phyloP scores from a whole-genome alignment of 2,797 vertebrate genomes.

The Sebastes taczanowskii region DNA sequence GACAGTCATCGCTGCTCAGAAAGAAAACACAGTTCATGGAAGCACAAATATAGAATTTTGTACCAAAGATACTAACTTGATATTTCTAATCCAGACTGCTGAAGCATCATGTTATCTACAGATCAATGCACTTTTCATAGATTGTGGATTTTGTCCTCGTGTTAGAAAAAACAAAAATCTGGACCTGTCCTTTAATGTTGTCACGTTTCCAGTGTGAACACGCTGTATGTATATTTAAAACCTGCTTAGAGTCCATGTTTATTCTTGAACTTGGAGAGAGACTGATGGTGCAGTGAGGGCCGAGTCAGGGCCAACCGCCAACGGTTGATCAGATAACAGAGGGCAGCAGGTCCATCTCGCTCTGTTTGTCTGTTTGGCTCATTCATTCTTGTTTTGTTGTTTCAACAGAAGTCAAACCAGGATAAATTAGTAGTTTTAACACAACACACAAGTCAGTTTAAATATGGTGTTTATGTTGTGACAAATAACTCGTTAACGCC shows the following conservation, averaged over 20 bases:
- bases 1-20: neutral
- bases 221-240: neutral
- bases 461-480: neutral
- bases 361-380: neutral
- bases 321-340: conserved; percentile 27
- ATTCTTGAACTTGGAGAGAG: neutral
- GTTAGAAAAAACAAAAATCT: neutral
- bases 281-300: neutral
- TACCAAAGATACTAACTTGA: neutral
- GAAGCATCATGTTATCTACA: neutral
- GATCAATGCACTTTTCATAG: neutral
- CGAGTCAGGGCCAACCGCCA: conserved; percentile 24
- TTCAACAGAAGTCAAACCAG: neutral
- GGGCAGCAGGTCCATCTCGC: conserved; percentile 44
- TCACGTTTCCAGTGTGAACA: neutral
- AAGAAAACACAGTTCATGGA: neutral
- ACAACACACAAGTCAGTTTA: neutral
- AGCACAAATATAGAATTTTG: neutral
- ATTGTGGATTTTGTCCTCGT: neutral
- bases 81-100: neutral
- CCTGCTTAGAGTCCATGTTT: neutral
- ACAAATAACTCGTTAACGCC: too few relatives aligned
- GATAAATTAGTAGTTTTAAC: neutral
- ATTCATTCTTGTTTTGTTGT: neutral
- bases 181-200: neutral